A percentile compares a stretch with the other conserved stretches of the same genome.
phyloP scores from a whole-genome alignment of 1,140 invertebrate genomes.

The Drosophila insularis region DNA sequence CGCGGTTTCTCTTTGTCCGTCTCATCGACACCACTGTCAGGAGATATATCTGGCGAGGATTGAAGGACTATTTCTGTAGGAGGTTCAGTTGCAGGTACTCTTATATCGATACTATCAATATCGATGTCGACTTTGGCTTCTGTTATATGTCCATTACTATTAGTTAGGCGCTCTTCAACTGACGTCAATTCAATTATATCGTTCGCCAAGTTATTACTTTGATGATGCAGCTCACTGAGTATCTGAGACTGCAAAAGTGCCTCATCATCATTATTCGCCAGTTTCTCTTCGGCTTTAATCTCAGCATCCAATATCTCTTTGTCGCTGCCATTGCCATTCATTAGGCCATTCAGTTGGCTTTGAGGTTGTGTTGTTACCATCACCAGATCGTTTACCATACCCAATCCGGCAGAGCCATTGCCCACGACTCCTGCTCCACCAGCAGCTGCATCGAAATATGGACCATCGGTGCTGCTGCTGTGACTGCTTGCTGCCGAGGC shows the following conservation, averaged over 20 bases:
- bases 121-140: conserved; percentile 12
- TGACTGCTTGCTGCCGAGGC: conserved; percentile 80
- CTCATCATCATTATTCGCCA: conserved; percentile 30
- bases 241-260: conserved; percentile 63
- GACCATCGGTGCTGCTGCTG: conserved; percentile 82
- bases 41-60: conserved; percentile 14
- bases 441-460: conserved; percentile 83
- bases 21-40: conserved; percentile 35
- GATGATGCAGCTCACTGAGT: conserved; percentile 66
- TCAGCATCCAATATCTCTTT: conserved; percentile 10
- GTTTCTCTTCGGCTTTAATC: conserved; percentile 11
- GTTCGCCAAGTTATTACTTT: conserved; percentile 46
- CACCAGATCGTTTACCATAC: conserved; percentile 28
- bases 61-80: neutral
- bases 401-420: conserved; percentile 16
- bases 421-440: conserved; percentile 58
- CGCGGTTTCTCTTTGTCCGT: conserved; percentile 34
- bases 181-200: conserved; percentile 15
- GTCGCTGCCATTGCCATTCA: conserved; percentile 52
- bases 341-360: conserved; percentile 32
- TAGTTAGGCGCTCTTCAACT: conserved; percentile 20
- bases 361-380: conserved; percentile 48
- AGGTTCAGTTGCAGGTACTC: neutral
- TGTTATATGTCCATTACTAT: conserved; percentile 44
- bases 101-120: neutral